phyloP scores from a whole-genome alignment of 2,113 vertebrate genomes.

The Ranitomeya imitator region DNA sequence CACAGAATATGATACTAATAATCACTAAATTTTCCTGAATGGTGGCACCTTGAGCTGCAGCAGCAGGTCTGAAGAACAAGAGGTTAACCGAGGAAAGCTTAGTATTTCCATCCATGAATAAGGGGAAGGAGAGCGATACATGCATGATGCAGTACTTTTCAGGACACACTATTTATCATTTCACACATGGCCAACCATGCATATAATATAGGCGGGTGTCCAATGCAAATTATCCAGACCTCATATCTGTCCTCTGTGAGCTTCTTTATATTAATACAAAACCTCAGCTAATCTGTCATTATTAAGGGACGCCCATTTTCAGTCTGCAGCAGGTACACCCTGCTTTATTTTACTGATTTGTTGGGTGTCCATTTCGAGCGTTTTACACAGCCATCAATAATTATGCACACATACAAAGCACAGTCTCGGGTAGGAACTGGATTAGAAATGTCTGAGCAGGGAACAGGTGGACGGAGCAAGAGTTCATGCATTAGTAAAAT shows the following conservation, averaged over 20 bases:
- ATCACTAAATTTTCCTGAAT: neutral
- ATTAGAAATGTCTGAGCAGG: conserved; percentile 28
- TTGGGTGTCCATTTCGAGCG: conserved; percentile 32
- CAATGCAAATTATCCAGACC: conserved; percentile 44
- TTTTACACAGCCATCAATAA: neutral
- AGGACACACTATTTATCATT: conserved; percentile 45
- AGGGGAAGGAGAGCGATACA: neutral
- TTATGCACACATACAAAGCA: conserved; percentile 35
- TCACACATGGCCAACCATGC: conserved; percentile 46
- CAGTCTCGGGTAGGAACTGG: neutral
- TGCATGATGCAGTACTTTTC: conserved; percentile 15
- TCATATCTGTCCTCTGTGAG: conserved; percentile 32
- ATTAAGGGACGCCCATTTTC: conserved; percentile 4
- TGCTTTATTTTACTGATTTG: conserved; percentile 19
- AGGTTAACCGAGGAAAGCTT: conserved; percentile 1
- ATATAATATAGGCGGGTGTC: conserved; percentile 47
- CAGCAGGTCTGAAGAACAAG: neutral
- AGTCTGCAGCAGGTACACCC: conserved; percentile 40
- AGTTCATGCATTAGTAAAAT: neutral
- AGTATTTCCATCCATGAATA: conserved; percentile 5
- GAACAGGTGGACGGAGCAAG: conserved; percentile 1
- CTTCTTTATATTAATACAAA: conserved; percentile 37
- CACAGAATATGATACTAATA: neutral
- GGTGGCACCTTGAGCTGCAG: no score
- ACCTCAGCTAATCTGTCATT: conserved; percentile 32